A percentile compares a stretch with the other conserved stretches of the same genome.
Conservation (phyloP, 2,113 vertebrate species). For the Jacana jacana region DNA sequence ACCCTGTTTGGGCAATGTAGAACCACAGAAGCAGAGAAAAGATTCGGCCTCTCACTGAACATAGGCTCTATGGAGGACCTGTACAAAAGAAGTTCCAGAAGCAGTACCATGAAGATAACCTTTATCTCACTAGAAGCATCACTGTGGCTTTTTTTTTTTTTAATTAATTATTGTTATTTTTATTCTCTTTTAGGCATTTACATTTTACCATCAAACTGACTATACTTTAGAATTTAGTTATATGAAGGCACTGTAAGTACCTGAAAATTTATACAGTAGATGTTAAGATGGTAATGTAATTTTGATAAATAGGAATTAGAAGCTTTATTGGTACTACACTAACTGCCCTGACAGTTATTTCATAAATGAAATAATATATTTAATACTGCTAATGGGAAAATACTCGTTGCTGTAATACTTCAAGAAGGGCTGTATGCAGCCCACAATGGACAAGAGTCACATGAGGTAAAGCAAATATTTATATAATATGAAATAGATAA, state of each 20-base stretch:
- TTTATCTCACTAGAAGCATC: neutral
- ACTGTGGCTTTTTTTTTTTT: no score
- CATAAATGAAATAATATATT: neutral
- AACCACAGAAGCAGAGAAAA: neutral
- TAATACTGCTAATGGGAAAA: neutral
- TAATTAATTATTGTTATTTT: neutral
- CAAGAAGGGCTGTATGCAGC: neutral
- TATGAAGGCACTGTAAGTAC: conserved; percentile 32
- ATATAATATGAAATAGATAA: neutral
- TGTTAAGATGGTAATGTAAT: neutral
- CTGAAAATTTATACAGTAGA: neutral
- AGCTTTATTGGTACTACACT: neutral
- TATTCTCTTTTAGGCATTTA: conserved; percentile 26
- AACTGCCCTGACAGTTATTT: neutral
- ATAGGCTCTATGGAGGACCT: neutral
- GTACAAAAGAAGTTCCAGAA: neutral
- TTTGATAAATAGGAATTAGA: neutral
- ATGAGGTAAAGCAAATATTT: neutral
- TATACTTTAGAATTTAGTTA: neutral
- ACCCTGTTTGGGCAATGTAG: neutral
- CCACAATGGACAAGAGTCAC: neutral
- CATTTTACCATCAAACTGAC: conserved; percentile 17
- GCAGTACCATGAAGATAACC: neutral
- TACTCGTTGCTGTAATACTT: neutral
- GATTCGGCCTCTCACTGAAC: neutral